These are phyloP conservation scores for Heliothis virescens DNA, from an alignment of 1,140 invertebrate species.

Conservation along the genomic window DNA sequence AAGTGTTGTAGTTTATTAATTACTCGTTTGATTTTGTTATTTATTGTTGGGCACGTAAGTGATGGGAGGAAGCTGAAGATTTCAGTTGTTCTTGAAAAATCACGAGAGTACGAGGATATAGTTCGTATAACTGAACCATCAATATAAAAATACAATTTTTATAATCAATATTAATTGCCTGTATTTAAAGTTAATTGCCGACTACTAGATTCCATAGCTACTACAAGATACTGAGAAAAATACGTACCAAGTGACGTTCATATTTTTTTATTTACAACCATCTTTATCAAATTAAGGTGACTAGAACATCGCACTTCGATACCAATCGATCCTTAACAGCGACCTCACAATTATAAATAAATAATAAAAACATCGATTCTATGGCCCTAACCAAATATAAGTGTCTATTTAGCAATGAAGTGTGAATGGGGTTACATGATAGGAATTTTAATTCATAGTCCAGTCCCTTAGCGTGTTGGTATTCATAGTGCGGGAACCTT, in stretches of 20 bases:
- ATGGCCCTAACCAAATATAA: constrained; percentile 32
- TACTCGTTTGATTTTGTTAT: neutral
- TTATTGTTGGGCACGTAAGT: too few species aligned
- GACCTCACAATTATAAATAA: constrained; percentile 10
- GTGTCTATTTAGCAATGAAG: constrained; percentile 26
- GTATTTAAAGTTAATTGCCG: too few species aligned
- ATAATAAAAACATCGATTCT: constrained; percentile 23
- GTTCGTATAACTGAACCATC: too few species aligned
- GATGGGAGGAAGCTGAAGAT: too few species aligned
- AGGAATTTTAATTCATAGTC: constrained; percentile 39
- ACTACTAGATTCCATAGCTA: too few species aligned
- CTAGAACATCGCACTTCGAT: constrained; percentile 11
- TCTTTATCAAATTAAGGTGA: constrained; percentile 33
- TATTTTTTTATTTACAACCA: constrained; percentile 10
- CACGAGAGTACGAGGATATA: too few species aligned
- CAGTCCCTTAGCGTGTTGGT: constrained; percentile 18
- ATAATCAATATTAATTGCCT: too few species aligned
- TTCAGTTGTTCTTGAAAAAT: too few species aligned
- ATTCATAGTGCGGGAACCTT: constrained; percentile 27
- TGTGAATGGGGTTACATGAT: constrained; percentile 31
- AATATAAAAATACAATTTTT: too few species aligned
- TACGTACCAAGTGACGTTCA: neutral
- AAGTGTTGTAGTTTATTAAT: neutral
- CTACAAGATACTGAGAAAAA: too few species aligned
- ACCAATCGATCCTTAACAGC: neutral